Evolutionary conservation across 2,888 invertebrate species (phyloP).

Genomic region (Nymphalis c-album): DNA sequence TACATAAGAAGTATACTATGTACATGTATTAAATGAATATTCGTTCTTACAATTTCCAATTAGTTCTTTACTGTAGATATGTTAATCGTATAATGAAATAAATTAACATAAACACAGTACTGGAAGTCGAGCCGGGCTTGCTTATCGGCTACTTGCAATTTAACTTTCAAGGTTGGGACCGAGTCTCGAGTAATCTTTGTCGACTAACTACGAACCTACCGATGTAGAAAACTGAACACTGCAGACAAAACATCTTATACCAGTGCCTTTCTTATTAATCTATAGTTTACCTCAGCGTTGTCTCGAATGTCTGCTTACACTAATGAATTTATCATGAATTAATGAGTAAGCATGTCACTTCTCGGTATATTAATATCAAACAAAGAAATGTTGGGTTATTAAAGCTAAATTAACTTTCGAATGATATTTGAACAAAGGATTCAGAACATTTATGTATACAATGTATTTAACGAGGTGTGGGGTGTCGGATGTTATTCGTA

Average conservation of each 20-base stretch:
- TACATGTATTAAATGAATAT: constrained; percentile 15
- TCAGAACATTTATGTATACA: constrained; percentile 49
- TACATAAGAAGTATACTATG: not conserved
- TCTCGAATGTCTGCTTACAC: constrained; percentile 8
- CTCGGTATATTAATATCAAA: constrained; percentile 24
- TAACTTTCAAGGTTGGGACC: constrained; percentile 56
- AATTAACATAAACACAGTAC: constrained; percentile 57
- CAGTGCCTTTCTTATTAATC: not conserved
- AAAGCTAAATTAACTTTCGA: constrained; percentile 42
- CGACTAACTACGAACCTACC: constrained; percentile 35
- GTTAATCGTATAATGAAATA: constrained; percentile 59
- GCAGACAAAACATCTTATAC: constrained; percentile 11
- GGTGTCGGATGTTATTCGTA: constrained; percentile 66
- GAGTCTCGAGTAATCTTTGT: constrained; percentile 51
- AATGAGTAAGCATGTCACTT: constrained; percentile 30
- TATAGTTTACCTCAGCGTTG: constrained; percentile 8
- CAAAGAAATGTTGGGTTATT: constrained; percentile 33
- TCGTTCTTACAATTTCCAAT: constrained; percentile 27
- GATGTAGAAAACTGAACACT: constrained; percentile 18
- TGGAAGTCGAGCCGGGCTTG: constrained; percentile 44
- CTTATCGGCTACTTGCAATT: constrained; percentile 61
- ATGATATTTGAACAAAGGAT: constrained; percentile 46
- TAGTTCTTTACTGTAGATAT: constrained; percentile 42
- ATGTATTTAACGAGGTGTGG: constrained; percentile 57
- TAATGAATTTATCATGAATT: constrained; percentile 22